Evolutionary conservation across 2,797 vertebrate genomes (phyloP).

Genomic region (Acanthis flammea): DNA sequence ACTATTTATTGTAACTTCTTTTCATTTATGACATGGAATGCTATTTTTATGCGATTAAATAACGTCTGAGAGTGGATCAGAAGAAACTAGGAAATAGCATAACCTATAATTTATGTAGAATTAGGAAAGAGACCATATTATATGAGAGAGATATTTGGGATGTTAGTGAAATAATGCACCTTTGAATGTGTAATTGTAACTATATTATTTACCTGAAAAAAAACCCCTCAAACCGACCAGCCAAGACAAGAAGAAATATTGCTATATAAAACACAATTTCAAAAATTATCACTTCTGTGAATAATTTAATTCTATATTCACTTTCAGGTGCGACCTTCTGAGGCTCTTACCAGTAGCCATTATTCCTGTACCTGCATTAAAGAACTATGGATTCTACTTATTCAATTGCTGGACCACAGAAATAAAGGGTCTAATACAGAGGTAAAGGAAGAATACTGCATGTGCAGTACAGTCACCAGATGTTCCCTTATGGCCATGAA

Average conservation of each 20-base stretch:
- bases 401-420: conserved; percentile 88
- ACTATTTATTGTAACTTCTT: conserved; percentile 19
- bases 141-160: background rate
- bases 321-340: conserved; percentile 87
- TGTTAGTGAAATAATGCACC: background rate
- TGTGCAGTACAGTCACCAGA: background rate
- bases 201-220: background rate
- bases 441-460: conserved; percentile 69
- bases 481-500: background rate
- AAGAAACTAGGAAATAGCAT: background rate
- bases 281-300: background rate
- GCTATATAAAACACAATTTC: background rate
- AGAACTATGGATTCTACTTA: conserved; percentile 91
- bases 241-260: background rate
- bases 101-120: background rate
- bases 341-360: conserved; percentile 82
- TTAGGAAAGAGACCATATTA: background rate
- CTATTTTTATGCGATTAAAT: background rate
- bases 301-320: background rate
- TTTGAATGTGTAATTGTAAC: background rate
- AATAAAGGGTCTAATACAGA: conserved; percentile 84
- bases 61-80: background rate
- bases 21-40: background rate
- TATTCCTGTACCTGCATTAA: conserved; percentile 87
- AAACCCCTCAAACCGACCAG: fast-evolving